A percentile compares a stretch with the other conserved stretches of the same genome.
phyloP scores from a whole-genome alignment of 2,113 vertebrate genomes.

The Setophaga kirtlandii region DNA sequence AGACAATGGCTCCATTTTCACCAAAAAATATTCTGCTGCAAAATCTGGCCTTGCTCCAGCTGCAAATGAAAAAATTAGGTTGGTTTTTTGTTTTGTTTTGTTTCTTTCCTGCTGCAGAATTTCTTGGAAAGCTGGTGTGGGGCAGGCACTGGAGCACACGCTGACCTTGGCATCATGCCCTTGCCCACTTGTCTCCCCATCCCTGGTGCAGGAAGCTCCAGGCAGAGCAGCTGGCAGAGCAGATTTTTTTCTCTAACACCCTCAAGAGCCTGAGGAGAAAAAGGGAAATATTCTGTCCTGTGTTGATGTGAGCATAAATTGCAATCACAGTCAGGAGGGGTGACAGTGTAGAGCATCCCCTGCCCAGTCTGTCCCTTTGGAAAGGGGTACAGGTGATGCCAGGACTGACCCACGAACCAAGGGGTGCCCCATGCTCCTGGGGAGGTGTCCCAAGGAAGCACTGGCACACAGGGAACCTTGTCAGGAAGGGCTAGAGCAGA shows the following conservation, averaged over 20 bases:
- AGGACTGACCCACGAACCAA: not conserved
- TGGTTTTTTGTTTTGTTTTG: not conserved
- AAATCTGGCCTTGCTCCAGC: not conserved
- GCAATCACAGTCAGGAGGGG: not conserved
- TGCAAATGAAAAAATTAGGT: not conserved
- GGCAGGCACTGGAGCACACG: not conserved
- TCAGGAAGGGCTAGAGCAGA: not conserved
- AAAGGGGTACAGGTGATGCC: not conserved
- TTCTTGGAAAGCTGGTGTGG: not conserved
- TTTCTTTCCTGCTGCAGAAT: not conserved
- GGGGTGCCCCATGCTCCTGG: rapidly evolving
- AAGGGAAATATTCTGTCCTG: not conserved
- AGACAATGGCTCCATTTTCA: not conserved
- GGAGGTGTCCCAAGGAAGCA: not conserved
- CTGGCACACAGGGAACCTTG: rapidly evolving
- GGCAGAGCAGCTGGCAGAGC: not conserved
- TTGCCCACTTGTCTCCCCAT: not conserved
- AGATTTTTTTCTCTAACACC: not conserved
- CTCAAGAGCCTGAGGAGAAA: not conserved
- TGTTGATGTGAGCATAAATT: not conserved
- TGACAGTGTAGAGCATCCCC: not conserved
- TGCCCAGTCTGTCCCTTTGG: not conserved
- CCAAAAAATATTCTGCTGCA: not conserved
- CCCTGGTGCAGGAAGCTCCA: not conserved
- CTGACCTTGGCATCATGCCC: not conserved